These are phyloP conservation scores for Gnathonemus echidnorhynchus DNA, from an alignment of 2,113 vertebrate genomes.

Conservation along the genomic window DNA sequence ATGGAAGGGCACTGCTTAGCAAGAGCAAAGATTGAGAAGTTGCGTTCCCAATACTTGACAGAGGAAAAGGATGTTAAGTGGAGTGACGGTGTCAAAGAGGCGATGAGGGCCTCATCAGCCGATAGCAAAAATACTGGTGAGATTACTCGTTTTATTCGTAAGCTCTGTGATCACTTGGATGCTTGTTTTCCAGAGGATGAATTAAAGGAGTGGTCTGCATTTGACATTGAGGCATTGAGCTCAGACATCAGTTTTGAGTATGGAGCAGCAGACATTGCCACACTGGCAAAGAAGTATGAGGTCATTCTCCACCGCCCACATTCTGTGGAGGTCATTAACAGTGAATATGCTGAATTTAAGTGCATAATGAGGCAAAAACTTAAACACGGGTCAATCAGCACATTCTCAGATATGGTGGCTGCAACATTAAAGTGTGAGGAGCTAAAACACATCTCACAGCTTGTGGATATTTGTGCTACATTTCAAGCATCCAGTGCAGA, in stretches of 20 bases:
- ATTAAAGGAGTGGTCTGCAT: conserved; percentile 17
- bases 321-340: conserved; percentile 16
- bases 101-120: neutral
- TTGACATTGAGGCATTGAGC: conserved; percentile 4
- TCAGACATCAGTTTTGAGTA: conserved; percentile 10
- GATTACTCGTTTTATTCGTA: neutral
- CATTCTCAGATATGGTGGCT: conserved; percentile 22
- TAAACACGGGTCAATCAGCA: conserved; percentile 1
- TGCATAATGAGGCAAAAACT: neutral
- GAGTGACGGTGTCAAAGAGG: neutral
- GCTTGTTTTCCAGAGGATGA: conserved; percentile 10
- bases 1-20: conserved; percentile 20
- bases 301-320: conserved; percentile 14
- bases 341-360: conserved; percentile 11
- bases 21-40: conserved; percentile 23
- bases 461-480: conserved; percentile 25
- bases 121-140: neutral
- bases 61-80: conserved; percentile 2
- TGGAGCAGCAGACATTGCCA: neutral
- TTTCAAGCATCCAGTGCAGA: conserved; percentile 19
- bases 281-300: conserved; percentile 13
- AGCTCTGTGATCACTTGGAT: neutral
- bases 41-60: conserved; percentile 2
- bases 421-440: conserved; percentile 11
- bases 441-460: conserved; percentile 4